Conservation (phyloP, 2,113 vertebrate genomes). For the Thinocorus orbignyianus region DNA sequence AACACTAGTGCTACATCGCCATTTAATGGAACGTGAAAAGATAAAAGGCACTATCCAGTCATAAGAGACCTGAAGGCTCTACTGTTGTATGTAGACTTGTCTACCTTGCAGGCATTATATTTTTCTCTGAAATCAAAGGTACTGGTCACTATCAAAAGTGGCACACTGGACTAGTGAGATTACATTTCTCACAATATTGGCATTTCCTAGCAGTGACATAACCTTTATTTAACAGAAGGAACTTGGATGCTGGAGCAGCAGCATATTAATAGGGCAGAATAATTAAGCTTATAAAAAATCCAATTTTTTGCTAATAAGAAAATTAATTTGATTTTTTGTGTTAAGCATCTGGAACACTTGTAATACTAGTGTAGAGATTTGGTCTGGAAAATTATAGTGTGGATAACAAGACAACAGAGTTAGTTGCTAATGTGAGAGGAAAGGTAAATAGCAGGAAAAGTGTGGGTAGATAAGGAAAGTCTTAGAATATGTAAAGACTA, state of each 20-base stretch:
- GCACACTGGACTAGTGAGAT: background rate
- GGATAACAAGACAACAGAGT: conserved; percentile 38
- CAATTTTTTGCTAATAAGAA: conserved; percentile 56
- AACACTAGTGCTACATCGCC: background rate
- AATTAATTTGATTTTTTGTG: conserved; percentile 56
- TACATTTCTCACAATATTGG: background rate
- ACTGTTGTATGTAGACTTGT: background rate
- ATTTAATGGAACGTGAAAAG: background rate
- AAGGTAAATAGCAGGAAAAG: conserved; percentile 53
- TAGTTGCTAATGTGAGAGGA: conserved; percentile 3
- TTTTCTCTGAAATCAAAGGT: background rate
- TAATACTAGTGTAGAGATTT: conserved; percentile 58
- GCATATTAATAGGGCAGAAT: conserved; percentile 33
- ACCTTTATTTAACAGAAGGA: conserved; percentile 41
- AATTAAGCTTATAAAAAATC: conserved; percentile 73
- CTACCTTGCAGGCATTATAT: background rate
- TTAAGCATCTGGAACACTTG: conserved; percentile 60
- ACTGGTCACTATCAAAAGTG: background rate
- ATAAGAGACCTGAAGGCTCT: background rate
- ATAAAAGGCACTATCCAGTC: background rate
- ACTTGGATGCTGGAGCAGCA: background rate
- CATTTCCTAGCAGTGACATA: background rate
- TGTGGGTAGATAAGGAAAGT: conserved; percentile 30
- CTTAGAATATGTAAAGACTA: conserved; percentile 44
- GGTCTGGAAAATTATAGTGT: conserved; percentile 56